Percentiles rank a stretch among this genome's conserved stretches.
Conservation (phyloP, 2,888 invertebrate species). For the Panopea generosa region DNA sequence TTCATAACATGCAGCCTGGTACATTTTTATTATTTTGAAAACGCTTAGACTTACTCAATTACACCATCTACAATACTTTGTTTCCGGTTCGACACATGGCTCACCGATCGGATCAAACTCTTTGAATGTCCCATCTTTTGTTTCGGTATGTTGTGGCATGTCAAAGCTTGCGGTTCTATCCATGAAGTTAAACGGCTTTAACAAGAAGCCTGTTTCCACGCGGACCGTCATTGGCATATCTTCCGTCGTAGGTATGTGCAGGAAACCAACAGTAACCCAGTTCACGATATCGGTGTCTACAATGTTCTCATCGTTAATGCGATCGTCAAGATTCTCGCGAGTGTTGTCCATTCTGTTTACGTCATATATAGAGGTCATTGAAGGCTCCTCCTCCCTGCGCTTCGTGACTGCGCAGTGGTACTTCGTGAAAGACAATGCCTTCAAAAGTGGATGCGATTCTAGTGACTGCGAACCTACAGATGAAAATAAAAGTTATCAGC, state of each 20-base stretch:
- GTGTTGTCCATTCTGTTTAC: slow-evolving; percentile 57
- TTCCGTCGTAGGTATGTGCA: slow-evolving; percentile 72
- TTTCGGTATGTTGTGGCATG: slow-evolving; percentile 65
- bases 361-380: slow-evolving; percentile 58
- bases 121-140: slow-evolving; percentile 28
- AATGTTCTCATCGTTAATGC: slow-evolving; percentile 64
- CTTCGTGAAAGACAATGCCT: slow-evolving; percentile 68
- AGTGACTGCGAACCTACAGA: slow-evolving; percentile 24
- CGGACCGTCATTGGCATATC: slow-evolving; percentile 72
- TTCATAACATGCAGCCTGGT: too few relatives aligned
- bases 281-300: slow-evolving; percentile 69
- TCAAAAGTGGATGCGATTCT: slow-evolving; percentile 55
- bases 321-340: slow-evolving; percentile 52
- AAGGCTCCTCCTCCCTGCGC: slow-evolving; percentile 67
- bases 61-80: slow-evolving; percentile 39
- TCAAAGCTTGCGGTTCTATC: slow-evolving; percentile 69
- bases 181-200: slow-evolving; percentile 72
- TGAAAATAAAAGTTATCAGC: not conserved
- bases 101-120: slow-evolving; percentile 51
- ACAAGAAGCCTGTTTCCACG: slow-evolving; percentile 65
- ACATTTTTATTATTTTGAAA: too few relatives aligned
- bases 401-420: slow-evolving; percentile 70
- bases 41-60: too few relatives aligned
- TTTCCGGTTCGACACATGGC: slow-evolving; percentile 47
- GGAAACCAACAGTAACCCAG: slow-evolving; percentile 70